Conservation (phyloP, 2,888 invertebrate genomes). For the Watsonalla cultraria region DNA sequence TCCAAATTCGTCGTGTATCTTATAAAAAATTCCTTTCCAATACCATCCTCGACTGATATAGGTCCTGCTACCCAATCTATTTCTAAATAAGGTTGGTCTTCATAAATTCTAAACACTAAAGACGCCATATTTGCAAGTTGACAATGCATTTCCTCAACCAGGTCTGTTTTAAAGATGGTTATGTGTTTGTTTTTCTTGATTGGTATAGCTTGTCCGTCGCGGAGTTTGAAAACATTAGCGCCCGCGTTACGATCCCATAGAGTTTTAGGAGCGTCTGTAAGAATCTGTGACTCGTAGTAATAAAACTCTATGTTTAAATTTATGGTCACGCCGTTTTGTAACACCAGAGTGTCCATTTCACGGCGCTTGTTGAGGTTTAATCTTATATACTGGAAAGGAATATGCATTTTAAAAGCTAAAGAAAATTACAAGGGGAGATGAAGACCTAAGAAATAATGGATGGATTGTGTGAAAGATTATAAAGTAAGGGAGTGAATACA, state of each 20-base stretch:
- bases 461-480: too few species aligned
- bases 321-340: conserved; percentile 59
- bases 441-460: too few species aligned
- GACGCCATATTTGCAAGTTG: conserved; percentile 81
- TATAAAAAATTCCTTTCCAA: conserved; percentile 88
- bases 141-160: conserved; percentile 88
- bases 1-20: conserved; percentile 83
- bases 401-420: neutral
- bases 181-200: neutral
- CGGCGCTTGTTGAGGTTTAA: conserved; percentile 69
- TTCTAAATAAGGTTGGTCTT: conserved; percentile 79
- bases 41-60: conserved; percentile 79
- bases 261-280: conserved; percentile 71
- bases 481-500: too few species aligned
- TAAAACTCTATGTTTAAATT: conserved; percentile 75
- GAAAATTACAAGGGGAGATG: neutral
- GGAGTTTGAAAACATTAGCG: neutral
- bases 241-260: neutral
- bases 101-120: conserved; percentile 85
- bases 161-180: conserved; percentile 63
- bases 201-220: neutral
- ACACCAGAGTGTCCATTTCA: conserved; percentile 61
- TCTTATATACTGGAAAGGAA: conserved; percentile 48
- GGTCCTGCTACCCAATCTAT: conserved; percentile 90
- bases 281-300: conserved; percentile 85